Conservation (phyloP, 2,113 vertebrate genomes). For the Micronycteris hirsuta region DNA sequence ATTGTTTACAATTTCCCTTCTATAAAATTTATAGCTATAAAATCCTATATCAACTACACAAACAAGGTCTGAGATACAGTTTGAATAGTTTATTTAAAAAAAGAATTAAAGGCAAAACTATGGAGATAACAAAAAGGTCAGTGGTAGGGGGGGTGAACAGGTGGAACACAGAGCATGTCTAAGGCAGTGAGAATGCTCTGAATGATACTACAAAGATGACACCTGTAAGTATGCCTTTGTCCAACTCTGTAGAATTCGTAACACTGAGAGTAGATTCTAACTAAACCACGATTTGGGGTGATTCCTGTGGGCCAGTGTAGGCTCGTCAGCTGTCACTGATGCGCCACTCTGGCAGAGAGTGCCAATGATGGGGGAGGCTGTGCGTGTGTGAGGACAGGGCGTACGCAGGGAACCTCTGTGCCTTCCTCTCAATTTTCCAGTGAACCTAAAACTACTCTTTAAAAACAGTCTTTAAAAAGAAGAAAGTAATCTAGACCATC, state of each 20-base stretch:
- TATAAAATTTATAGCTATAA: background rate
- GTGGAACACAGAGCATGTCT: background rate
- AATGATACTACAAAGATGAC: background rate
- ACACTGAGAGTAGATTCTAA: background rate
- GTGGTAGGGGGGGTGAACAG: background rate
- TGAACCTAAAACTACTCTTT: background rate
- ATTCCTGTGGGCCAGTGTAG: background rate
- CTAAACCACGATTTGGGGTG: background rate
- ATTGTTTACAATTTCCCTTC: background rate
- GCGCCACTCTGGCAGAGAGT: background rate
- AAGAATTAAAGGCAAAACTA: background rate
- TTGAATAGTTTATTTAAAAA: background rate
- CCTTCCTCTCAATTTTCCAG: background rate
- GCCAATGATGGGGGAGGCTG: background rate
- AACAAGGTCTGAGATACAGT: background rate
- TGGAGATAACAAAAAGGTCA: background rate
- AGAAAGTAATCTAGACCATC: background rate
- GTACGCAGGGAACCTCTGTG: background rate
- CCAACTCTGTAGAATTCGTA: background rate
- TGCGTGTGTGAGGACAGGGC: background rate
- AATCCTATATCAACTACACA: background rate
- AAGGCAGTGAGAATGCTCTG: background rate
- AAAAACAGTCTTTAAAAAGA: background rate
- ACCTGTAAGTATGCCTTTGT: background rate
- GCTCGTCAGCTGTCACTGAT: background rate